These are phyloP conservation scores for Sebastes flavidus DNA, from an alignment of 2,797 vertebrate species.

Conservation along the genomic window DNA sequence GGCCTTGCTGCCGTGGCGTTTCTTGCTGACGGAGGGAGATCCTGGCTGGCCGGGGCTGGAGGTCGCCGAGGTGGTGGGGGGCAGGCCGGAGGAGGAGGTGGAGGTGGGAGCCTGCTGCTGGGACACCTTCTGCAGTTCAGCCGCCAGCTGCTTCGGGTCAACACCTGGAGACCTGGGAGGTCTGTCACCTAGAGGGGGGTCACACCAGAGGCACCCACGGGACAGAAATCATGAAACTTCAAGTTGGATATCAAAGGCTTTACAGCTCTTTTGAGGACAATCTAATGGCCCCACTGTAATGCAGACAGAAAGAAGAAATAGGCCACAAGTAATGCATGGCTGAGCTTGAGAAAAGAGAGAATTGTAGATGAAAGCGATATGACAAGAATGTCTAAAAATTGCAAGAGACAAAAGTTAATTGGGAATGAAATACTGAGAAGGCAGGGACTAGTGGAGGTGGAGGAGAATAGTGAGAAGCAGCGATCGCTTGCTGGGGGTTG, in stretches of 20 bases:
- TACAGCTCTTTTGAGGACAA: not conserved
- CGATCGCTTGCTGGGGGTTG: not conserved
- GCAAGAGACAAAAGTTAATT: constrained; percentile 9
- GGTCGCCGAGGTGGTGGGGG: constrained; percentile 87
- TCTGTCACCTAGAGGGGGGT: constrained; percentile 85
- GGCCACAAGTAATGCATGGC: constrained; percentile 1
- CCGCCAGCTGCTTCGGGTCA: constrained; percentile 95
- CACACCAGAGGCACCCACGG: constrained; percentile 4
- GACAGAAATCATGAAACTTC: not conserved
- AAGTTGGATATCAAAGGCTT: not conserved
- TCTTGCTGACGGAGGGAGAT: constrained; percentile 95
- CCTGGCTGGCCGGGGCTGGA: constrained; percentile 96
- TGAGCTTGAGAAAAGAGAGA: constrained; percentile 9
- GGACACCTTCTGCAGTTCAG: constrained; percentile 96
- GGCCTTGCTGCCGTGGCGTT: constrained; percentile 89
- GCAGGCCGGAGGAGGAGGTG: constrained; percentile 75
- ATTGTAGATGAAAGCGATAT: not conserved
- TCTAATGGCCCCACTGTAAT: not conserved
- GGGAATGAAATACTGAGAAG: constrained; percentile 2
- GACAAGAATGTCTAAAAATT: not conserved
- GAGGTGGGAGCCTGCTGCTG: constrained; percentile 89
- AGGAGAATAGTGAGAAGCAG: not conserved
- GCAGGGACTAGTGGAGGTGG: too few species aligned
- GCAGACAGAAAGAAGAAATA: constrained; percentile 9
- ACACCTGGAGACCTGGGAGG: constrained; percentile 93